Percentiles rank a stretch among this genome's conserved stretches.
phyloP scores from a whole-genome alignment of 2,113 vertebrate genomes.

The Tyrannus savana region DNA sequence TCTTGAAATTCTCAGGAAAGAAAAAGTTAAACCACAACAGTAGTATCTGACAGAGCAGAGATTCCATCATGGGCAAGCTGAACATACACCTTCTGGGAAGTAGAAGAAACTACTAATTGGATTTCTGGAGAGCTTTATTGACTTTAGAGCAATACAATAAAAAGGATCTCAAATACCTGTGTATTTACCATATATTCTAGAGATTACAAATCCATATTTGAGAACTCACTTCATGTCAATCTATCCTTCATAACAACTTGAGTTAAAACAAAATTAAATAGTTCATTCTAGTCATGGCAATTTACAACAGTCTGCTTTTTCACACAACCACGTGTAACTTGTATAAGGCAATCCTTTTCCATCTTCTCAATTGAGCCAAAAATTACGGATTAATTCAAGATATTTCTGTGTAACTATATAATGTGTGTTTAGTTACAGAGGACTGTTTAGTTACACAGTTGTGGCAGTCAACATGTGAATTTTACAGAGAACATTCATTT shows the following conservation, averaged over 20 bases:
- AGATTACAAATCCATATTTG: conserved; percentile 60
- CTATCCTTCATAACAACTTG: conserved; percentile 16
- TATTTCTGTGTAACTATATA: conserved; percentile 25
- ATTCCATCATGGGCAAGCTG: conserved; percentile 46
- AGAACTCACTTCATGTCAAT: conserved; percentile 55
- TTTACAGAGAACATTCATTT: conserved; percentile 56
- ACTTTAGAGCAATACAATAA: conserved; percentile 63
- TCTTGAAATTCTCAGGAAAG: conserved; percentile 62
- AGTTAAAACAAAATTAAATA: conserved; percentile 54
- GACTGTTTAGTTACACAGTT: neutral
- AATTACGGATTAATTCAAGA: neutral
- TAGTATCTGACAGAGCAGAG: conserved; percentile 20
- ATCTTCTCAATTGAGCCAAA: neutral
- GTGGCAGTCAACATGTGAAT: conserved; percentile 56
- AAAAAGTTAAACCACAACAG: conserved; percentile 45
- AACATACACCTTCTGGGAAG: conserved; percentile 48
- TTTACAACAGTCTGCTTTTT: conserved; percentile 28
- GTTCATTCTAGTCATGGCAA: conserved; percentile 19
- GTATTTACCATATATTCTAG: conserved; percentile 57
- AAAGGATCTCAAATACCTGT: conserved; percentile 61
- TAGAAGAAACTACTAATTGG: conserved; percentile 61
- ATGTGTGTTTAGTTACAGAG: neutral
- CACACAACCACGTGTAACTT: conserved; percentile 17
- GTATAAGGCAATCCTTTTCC: neutral
- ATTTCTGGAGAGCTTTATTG: conserved; percentile 70